Evolutionary conservation across 2,797 vertebrate species (phyloP).

Genomic region (Pelobates cultripes): DNA sequence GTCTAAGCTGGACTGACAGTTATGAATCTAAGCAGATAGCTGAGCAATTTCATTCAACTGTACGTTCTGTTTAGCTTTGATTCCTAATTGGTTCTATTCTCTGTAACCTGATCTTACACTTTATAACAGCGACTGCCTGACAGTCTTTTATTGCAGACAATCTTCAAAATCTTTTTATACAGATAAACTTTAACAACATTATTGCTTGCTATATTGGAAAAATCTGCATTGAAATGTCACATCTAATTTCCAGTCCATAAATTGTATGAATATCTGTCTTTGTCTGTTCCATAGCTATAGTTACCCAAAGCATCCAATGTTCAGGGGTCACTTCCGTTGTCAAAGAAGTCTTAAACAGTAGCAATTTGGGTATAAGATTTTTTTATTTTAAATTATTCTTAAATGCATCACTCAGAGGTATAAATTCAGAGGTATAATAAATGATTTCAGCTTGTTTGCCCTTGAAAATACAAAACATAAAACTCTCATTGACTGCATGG

Average conservation of each 20-base stretch:
- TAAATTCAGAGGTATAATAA: too few species aligned
- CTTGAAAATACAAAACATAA: too few species aligned
- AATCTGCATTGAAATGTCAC: background rate
- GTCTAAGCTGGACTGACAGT: background rate
- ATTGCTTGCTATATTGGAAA: background rate
- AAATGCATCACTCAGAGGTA: too few species aligned
- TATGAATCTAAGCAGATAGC: background rate
- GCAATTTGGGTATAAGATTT: too few species aligned
- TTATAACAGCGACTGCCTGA: background rate
- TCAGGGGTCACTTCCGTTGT: too few species aligned
- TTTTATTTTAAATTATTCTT: too few species aligned
- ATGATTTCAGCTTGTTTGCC: too few species aligned
- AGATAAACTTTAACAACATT: background rate
- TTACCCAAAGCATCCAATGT: too few species aligned
- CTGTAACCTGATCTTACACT: background rate
- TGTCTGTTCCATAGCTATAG: too few species aligned
- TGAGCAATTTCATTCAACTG: background rate
- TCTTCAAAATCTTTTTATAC: background rate
- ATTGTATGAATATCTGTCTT: too few species aligned
- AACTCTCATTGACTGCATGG: too few species aligned
- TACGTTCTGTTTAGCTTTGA: background rate
- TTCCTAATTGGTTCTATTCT: slow-evolving; percentile 4
- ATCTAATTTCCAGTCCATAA: background rate
- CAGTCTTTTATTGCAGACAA: background rate
- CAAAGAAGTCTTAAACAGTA: too few species aligned